Base-by-base conservation (phyloP, 2,888 invertebrate genomes). In the Tortricodes alternella region DNA sequence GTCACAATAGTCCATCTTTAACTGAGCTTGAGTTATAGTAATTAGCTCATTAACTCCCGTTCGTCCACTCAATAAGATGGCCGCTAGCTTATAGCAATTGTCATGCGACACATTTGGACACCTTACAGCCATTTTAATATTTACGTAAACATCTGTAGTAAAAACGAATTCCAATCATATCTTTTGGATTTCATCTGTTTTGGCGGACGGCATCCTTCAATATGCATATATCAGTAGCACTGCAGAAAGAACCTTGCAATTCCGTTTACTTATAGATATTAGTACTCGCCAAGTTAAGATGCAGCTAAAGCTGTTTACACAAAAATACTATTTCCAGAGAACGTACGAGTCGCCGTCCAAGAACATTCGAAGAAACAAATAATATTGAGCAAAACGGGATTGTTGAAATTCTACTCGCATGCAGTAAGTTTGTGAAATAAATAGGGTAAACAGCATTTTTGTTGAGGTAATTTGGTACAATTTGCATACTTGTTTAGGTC, bases 271-370 rank as follows among this genome's bases (percentile, higher is more conserved):
- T 24, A 24, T 9, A 24, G 9, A 24, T 24, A 9, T 2, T 2
- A 16, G 24, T 27, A 43, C 43, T 16, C 13, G 27, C 27, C 5
- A 27, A 16, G 46, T 11, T 18, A 19, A 48, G 27, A 48, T 48
- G 41, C 34, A 55, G 46, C 46, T 46, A 46, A 41, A 32, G 18
- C 46, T 53, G 39, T 53, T 39, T 46, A 34, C 53, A 48, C 46
- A 39, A 32, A 39, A 48, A 24, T 48, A 55, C 34, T 55, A 55
- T 55, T 23, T 7, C 43, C 46, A 46, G 32, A 9, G 15, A 41
- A 35, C 7, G 32, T 35, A 24, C 15, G 16, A 32, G 32, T 41
- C 18, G 3, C 34, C 21, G 19, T n/a, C 13, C 32, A 44, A 34
- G 37, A 27, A 52, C 52, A 23, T 27, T 16, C n/a, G 35, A 35